Percentiles rank a stretch among this genome's conserved stretches.
These are phyloP conservation scores for Chondrilla cf. caribensis DNA, from an alignment of 37 sponge, comb jelly and placozoan species.

Conservation along the genomic window DNA sequence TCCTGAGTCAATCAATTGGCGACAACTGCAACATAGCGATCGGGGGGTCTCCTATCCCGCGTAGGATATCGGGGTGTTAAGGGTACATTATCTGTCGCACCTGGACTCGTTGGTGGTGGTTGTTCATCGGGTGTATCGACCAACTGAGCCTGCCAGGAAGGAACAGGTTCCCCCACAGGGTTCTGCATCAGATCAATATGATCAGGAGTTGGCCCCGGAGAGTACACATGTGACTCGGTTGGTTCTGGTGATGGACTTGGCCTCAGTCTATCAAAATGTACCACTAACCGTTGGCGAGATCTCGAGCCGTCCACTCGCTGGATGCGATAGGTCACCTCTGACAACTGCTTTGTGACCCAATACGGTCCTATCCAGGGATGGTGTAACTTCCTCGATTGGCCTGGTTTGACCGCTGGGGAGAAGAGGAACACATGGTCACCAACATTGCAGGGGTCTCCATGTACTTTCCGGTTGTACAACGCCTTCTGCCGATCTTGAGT, in stretches of 20 bases:
- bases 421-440: conserved; percentile 54
- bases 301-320: background rate
- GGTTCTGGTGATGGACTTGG: background rate
- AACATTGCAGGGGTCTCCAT: conserved; percentile 39
- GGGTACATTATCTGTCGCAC: too few relatives aligned
- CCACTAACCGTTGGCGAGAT: background rate
- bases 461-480: conserved; percentile 32
- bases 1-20: too few relatives aligned
- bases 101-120: too few relatives aligned
- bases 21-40: too few relatives aligned
- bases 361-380: conserved; percentile 51
- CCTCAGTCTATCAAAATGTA: conserved; percentile 54
- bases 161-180: too few relatives aligned
- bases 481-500: conserved; percentile 13
- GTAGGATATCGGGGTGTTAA: too few relatives aligned
- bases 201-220: too few relatives aligned
- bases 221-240: too few relatives aligned
- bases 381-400: conserved; percentile 38
- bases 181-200: too few relatives aligned
- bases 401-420: conserved; percentile 33
- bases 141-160: too few relatives aligned
- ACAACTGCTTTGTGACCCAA: conserved; percentile 18
- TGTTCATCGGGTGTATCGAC: too few relatives aligned
- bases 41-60: too few relatives aligned
- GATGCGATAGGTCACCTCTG: conserved; percentile 32